Base-by-base conservation (phyloP, 2,113 vertebrate genomes). In the Dendrocopos noguchii region DNA sequence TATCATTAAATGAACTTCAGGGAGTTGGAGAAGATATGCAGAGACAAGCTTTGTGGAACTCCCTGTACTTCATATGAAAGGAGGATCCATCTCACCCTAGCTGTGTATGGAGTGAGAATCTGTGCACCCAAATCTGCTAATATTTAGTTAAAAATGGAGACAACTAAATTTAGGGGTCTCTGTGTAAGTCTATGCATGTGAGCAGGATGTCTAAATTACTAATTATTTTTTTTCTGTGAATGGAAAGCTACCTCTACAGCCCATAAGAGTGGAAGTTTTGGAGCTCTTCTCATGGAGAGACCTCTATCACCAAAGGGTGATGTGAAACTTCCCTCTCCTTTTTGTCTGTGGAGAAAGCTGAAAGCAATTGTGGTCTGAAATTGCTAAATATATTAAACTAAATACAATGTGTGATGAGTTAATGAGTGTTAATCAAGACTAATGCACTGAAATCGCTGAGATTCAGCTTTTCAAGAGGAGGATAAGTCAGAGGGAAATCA, bases 391-490 rank as follows among this genome's bases (percentile, higher is more conserved):
- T 29, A 53, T 84, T 86, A 83, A 86, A 77, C 60, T 83, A 77
- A 80, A 83, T 27, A 53, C 56, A 83, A 67, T 75, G 78, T 47
- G 57, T 86, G 61, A 44, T 78, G 86, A 89, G 46, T 68, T 94
- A 95, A 90, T 76, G 67, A 84, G 56, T 47, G 29, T 75, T 92
- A 96, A 94, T 94, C 93, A 95, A 85, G 75, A 89, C 82, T 95
- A 96, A 84, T 89, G 65, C 0, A 0, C 36, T n/a, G 79, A 95
- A 95, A 93, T 93, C 52, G 64, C 56, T 2, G 68, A 77, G 84
- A 91, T 83, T 64, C 59, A 34, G 87, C 80, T 91, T 70, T 92
- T 95, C 55, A 82, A 92, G 84, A 80, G 72, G 42, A 82, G 33
- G 56, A 77, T 70, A 93, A 94, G 76, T 83, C 82, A 76, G 84